phyloP scores from a whole-genome alignment of 2,113 vertebrate species.

The Myocastor coypus region DNA sequence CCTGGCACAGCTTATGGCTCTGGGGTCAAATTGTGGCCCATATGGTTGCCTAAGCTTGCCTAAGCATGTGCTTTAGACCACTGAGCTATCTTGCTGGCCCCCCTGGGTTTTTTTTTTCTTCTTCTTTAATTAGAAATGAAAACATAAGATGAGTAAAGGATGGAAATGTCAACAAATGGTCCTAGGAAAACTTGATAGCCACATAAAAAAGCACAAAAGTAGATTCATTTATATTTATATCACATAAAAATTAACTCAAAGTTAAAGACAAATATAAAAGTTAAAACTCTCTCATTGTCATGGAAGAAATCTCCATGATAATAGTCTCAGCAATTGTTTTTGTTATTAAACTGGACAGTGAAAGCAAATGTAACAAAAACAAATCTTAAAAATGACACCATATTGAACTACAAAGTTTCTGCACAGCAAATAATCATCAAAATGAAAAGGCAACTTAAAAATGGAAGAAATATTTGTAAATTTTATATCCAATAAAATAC shows the following conservation, averaged over 20 bases:
- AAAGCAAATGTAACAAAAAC: neutral
- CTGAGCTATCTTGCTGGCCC: neutral
- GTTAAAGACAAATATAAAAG: neutral
- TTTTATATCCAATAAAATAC: neutral
- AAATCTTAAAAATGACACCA: neutral
- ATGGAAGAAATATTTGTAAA: neutral
- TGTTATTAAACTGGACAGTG: neutral
- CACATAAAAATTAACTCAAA: neutral
- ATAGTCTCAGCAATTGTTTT: neutral
- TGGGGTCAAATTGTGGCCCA: too few species aligned
- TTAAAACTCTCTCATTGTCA: neutral
- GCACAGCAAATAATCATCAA: neutral
- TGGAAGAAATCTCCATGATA: neutral
- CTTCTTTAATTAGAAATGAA: slow-evolving; percentile 2
- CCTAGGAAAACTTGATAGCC: neutral
- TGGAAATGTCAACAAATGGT: neutral
- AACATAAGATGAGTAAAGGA: neutral
- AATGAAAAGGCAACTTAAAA: neutral
- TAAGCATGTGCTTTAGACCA: too few species aligned
- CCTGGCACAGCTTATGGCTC: too few species aligned
- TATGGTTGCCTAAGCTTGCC: too few species aligned
- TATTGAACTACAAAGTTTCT: neutral
- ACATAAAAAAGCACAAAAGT: neutral
- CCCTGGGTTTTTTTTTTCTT: slow-evolving; percentile 18
- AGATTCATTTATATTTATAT: neutral